These are phyloP conservation scores for Phasia obesa DNA, from an alignment of 2,888 invertebrate genomes.

Conservation along the genomic window DNA sequence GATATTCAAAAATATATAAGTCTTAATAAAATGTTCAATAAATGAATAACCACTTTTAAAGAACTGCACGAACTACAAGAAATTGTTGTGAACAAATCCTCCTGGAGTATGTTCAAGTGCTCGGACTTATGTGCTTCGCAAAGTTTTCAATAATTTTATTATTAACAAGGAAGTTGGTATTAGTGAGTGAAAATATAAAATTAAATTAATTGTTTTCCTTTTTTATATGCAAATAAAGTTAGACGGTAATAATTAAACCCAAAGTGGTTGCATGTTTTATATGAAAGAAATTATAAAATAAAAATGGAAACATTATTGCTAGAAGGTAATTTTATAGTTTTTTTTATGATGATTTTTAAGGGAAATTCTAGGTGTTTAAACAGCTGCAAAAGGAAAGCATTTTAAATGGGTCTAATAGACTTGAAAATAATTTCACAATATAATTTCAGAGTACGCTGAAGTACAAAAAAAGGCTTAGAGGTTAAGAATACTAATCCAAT, in stretches of 20 bases:
- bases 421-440: no score
- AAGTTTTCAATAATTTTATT: constrained; percentile 8
- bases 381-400: background rate
- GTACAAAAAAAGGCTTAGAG: no score
- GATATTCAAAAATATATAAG: background rate
- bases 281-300: no score
- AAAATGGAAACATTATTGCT: background rate
- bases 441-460: no score
- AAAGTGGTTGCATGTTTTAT: constrained; percentile 1
- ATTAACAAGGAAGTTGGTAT: background rate
- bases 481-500: no score
- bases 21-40: constrained; percentile 36
- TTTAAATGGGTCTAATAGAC: background rate
- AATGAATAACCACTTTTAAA: constrained; percentile 53
- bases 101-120: no score
- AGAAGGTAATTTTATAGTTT: background rate
- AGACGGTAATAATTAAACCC: constrained; percentile 4
- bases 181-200: background rate
- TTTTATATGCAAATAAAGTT: background rate
- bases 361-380: background rate
- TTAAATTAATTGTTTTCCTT: constrained; percentile 13
- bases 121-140: background rate
- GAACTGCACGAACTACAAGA: constrained; percentile 6
- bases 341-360: background rate
- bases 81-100: background rate